Evolutionary conservation across 2,888 invertebrate species (phyloP), one percentile per base, ranked within the genome.

Genomic region (Vannuccia rotundouncinata): DNA sequence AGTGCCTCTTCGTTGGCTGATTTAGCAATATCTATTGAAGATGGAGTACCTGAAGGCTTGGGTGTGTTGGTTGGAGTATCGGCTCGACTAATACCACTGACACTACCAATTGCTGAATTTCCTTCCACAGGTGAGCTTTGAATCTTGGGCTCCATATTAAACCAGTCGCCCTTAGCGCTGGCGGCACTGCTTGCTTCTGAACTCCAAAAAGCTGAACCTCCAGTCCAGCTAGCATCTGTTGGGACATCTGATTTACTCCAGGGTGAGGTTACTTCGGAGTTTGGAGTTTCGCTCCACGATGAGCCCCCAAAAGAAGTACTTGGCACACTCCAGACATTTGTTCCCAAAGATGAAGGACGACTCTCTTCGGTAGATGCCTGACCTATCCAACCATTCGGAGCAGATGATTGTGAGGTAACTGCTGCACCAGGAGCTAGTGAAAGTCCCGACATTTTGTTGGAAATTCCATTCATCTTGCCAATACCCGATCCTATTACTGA

Each of bases 1-100:
- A 80, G 27, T 30, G 29, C 17, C 22, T 79, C 79, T 17, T 79
- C 79, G 2, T 66, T 66, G 17, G 22, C 66, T 2, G 66, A 66
- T 66, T 66, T 66, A 22, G 22, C 17, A 66, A 22, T 27, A 22
- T 22, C 66, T 13, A 22, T 13, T 5, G 66, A 66, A 66, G 22
- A 13, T 5, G 66, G 22, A 5, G 66, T 66, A 22, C 25, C 66
- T 5, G 22, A 22, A 22, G 5, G 66, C 25, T 66, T 66, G 5
- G 5, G 5, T n/a, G 66, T 66, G 66, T 66, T 66, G 66, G 66
- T 66, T 5, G 66, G 66, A 2, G 66, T 66, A 2, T 66, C 66
- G 2, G 22, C 10, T 66, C 22, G 10, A 22, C 10, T 66, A 27
- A 66, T 27, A n/a, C 2, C 66, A 5, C 25, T 66, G 2, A 66